Percentiles rank a stretch among this genome's conserved stretches.
phyloP scores from a whole-genome alignment of 2,113 vertebrate species.

The Hippocampus mohnikei region DNA sequence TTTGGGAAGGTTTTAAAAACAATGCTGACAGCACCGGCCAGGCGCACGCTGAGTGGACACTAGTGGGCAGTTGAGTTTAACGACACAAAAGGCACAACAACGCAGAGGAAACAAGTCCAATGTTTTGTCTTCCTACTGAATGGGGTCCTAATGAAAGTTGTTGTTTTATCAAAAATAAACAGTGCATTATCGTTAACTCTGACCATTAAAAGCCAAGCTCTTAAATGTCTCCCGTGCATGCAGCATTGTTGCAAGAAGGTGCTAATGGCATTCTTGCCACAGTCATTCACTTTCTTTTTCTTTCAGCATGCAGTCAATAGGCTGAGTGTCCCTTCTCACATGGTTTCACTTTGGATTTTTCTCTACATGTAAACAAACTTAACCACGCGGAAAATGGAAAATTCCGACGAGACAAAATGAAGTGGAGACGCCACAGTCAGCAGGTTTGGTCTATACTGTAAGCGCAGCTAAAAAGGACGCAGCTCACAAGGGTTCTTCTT shows the following conservation, averaged over 20 bases:
- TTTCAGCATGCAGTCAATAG: not conserved
- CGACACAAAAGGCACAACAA: not conserved
- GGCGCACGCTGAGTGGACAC: not conserved
- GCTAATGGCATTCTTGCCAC: not conserved
- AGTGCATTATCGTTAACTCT: not conserved
- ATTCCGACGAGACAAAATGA: not conserved
- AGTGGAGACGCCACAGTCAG: not conserved
- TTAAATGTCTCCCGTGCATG: not conserved
- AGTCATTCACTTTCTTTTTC: not conserved
- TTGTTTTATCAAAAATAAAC: too few relatives aligned
- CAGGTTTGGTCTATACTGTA: not conserved
- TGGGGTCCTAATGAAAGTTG: too few relatives aligned
- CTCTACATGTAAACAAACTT: conserved; percentile 4
- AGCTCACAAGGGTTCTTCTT: not conserved
- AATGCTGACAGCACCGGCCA: too few relatives aligned
- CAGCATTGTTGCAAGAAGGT: not conserved
- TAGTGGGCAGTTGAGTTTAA: not conserved
- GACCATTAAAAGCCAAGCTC: not conserved
- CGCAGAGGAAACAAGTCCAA: not conserved
- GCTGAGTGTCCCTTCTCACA: not conserved
- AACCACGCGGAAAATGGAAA: conserved; percentile 5
- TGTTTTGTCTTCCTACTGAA: too few relatives aligned
- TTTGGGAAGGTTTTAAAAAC: too few relatives aligned
- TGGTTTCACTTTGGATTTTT: not conserved
- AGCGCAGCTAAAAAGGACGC: not conserved